Evolutionary conservation across 2,113 vertebrate genomes (phyloP).

Genomic region (Cebidichthys violaceus): DNA sequence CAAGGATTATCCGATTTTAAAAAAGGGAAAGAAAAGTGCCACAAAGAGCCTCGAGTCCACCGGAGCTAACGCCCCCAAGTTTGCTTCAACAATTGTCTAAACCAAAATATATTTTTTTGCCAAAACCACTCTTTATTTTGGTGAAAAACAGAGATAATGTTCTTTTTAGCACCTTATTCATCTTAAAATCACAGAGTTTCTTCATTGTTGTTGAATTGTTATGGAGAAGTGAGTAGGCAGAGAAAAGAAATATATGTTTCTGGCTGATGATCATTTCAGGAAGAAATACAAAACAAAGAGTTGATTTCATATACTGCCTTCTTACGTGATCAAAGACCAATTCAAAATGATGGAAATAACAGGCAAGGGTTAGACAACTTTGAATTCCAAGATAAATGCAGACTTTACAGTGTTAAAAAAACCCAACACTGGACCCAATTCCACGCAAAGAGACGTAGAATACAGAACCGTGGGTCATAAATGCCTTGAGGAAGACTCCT

Average conservation of each 20-base stretch:
- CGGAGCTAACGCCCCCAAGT: conserved; percentile 48
- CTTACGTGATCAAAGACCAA: conserved; percentile 1
- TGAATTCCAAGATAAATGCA: conserved; percentile 48
- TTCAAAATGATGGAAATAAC: conserved; percentile 11
- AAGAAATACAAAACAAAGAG: conserved; percentile 58
- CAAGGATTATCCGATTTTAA: conserved; percentile 71
- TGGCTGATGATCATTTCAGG: conserved; percentile 64
- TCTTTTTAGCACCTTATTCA: conserved; percentile 38
- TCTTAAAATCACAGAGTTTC: conserved; percentile 27
- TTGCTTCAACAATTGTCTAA: conserved; percentile 42
- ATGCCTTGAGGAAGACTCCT: conserved; percentile 48
- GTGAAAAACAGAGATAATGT: conserved; percentile 44
- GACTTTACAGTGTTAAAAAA: conserved; percentile 44
- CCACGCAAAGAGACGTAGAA: conserved; percentile 24
- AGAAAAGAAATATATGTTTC: conserved; percentile 15
- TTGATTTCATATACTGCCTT: conserved; percentile 15
- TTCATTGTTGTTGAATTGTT: conserved; percentile 42
- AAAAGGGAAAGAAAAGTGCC: conserved; percentile 46
- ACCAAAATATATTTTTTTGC: conserved; percentile 37
- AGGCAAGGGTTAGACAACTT: background rate
- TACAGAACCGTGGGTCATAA: conserved; percentile 48
- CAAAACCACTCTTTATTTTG: conserved; percentile 50
- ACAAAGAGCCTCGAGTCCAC: conserved; percentile 49
- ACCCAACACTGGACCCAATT: conserved; percentile 41
- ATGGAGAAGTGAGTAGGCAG: conserved; percentile 33